These are phyloP conservation scores for Pimephales promelas DNA, from an alignment of 2,113 vertebrate species.

Conservation along the genomic window DNA sequence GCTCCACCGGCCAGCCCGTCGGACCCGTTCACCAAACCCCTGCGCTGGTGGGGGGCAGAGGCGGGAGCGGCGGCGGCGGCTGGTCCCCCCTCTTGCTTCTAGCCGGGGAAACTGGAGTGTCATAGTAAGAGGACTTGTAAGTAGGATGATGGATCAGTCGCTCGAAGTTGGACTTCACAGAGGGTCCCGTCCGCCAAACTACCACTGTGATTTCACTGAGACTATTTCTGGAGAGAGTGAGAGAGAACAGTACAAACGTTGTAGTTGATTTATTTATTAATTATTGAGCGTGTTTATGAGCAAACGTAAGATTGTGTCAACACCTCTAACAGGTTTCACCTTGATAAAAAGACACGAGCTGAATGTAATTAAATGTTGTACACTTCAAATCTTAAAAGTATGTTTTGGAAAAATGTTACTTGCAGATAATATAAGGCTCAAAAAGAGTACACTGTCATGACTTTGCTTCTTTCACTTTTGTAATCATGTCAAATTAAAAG, in stretches of 20 bases:
- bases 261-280: not conserved
- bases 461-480: too few relatives aligned
- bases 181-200: constrained; percentile 88
- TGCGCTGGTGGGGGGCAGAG: constrained; percentile 79
- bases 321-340: too few relatives aligned
- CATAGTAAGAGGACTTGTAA: constrained; percentile 81
- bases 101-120: constrained; percentile 80
- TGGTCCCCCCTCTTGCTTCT: constrained; percentile 79
- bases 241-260: not conserved
- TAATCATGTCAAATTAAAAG: too few relatives aligned
- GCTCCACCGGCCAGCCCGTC: constrained; percentile 73
- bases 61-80: constrained; percentile 71
- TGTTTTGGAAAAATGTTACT: too few relatives aligned
- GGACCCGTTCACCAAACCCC: constrained; percentile 77
- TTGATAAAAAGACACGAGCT: too few relatives aligned
- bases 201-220: constrained; percentile 86
- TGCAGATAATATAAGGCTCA: too few relatives aligned
- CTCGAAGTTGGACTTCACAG: constrained; percentile 81
- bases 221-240: constrained; percentile 79
- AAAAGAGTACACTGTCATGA: too few relatives aligned
- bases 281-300: not conserved
- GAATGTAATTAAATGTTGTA: too few relatives aligned
- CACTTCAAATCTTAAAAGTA: too few relatives aligned
- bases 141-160: constrained; percentile 84
- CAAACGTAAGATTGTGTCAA: too few relatives aligned